phyloP scores from a whole-genome alignment of 1,140 invertebrate genomes.

The Polypedilum vanderplanki region DNA sequence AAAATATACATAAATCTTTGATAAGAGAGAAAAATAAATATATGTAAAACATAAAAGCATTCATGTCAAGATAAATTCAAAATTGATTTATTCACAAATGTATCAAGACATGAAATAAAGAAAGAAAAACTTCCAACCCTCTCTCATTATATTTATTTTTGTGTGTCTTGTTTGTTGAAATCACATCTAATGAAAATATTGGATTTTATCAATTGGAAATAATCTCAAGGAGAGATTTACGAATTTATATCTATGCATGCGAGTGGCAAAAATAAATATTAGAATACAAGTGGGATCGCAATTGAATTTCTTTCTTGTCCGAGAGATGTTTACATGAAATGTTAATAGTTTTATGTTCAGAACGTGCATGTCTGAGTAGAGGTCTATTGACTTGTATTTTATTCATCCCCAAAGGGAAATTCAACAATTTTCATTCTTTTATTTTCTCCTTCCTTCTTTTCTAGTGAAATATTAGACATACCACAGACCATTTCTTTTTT shows the following conservation, averaged over 20 bases:
- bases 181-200: background rate
- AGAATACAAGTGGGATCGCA: background rate
- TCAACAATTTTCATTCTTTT: background rate
- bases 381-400: background rate
- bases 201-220: conserved; percentile 7
- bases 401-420: conserved; percentile 10
- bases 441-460: background rate
- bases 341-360: conserved; percentile 13
- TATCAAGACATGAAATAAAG: no score
- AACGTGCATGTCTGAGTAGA: background rate
- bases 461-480: no score
- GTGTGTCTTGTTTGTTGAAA: no score
- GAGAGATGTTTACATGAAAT: background rate
- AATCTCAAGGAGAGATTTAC: background rate
- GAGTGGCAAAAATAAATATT: background rate
- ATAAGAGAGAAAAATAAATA: no score
- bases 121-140: no score
- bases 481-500: no score
- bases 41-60: no score
- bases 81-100: no score
- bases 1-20: no score
- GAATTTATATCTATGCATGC: background rate
- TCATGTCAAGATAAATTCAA: no score
- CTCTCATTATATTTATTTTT: no score
- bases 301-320: background rate